Evolutionary conservation across 2,113 vertebrate species (phyloP), one percentile per base, ranked within the genome.

Genomic region (Callospermophilus lateralis): DNA sequence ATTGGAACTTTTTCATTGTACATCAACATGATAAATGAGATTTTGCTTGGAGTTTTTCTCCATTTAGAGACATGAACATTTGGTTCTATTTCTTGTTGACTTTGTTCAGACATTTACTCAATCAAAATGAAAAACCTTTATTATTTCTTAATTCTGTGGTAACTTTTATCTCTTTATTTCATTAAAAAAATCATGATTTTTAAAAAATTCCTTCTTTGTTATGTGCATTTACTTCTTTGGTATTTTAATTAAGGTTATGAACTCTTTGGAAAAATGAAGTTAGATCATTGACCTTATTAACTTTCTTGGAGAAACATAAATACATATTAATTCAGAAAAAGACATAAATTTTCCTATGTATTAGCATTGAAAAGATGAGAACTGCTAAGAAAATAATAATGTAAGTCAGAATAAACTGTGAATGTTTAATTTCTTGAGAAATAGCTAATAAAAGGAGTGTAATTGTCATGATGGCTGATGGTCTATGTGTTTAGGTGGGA

Each of bases 281-380:
- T 77, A 76, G 9, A 70, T 26, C 45, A 53, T 83, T 72, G 58
- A 55, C 2, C 9, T 76, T 95, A 85, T 65, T 32, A 17, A 37
- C 34, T 17, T 55, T 51, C 32, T 81, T 84, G 10, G 81, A 79
- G 53, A 92, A 86, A 65, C 45, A 73, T 73, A 77, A 93, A 42
- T 53, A 5, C 53, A 2, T 63, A 55, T 77, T 80, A 94, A 90
- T 93, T 96, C 34, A n/a, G 53, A 83, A 90, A 78, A 95, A 2
- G 9, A 45, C 79, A 70, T 15, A 95, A 78, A 42, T 51, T 73
- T n/a, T 8, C 9, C 12, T 87, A 84, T 85, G 9, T 55, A 72
- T 55, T 58, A 32, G n/a, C 30, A 55, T 4, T 24, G 58, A 88
- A 53, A 65, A 32, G 12, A 28, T 42, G 12, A 53, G 37, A 85